A percentile compares a stretch with the other conserved stretches of the same genome.
These are phyloP conservation scores for Pachypeltis micranthus DNA, from an alignment of 1,140 invertebrate species.

Conservation along the genomic window DNA sequence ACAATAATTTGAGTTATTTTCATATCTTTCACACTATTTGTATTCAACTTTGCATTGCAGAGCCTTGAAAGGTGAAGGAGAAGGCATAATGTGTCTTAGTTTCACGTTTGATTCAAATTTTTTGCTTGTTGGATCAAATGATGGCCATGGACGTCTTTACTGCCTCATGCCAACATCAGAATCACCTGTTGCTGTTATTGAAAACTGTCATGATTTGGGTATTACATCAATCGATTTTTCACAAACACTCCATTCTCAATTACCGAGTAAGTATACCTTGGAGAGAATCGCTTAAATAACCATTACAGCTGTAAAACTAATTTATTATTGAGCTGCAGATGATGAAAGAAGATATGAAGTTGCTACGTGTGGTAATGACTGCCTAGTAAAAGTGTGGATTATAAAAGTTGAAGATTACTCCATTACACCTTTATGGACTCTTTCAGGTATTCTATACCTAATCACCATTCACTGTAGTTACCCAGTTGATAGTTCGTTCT, in stretches of 20 bases:
- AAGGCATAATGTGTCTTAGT: slow-evolving; percentile 46
- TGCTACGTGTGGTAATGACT: slow-evolving; percentile 59
- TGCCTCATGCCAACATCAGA: slow-evolving; percentile 30
- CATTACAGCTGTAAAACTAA: no score
- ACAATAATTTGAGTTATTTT: no score
- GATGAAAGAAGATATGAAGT: slow-evolving; percentile 39
- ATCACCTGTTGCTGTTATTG: slow-evolving; percentile 30
- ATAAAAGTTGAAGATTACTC: slow-evolving; percentile 34
- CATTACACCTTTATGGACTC: slow-evolving; percentile 12
- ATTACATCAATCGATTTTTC: slow-evolving; percentile 54
- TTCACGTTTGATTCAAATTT: slow-evolving; percentile 52
- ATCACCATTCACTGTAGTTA: no score
- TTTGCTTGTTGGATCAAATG: slow-evolving; percentile 49
- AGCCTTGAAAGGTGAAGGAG: slow-evolving; percentile 40
- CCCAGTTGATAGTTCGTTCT: no score
- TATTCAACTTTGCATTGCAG: slow-evolving; percentile 29
- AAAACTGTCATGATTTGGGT: slow-evolving; percentile 57
- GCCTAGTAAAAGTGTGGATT: slow-evolving; percentile 56
- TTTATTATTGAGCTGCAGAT: no score
- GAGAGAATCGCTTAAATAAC: not conserved
- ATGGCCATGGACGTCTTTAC: slow-evolving; percentile 51
- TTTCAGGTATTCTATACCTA: slow-evolving; percentile 14
- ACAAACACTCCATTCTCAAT: not conserved
- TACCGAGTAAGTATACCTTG: not conserved
- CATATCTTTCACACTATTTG: not conserved